Base-by-base conservation (phyloP, 2,113 vertebrate genomes). In the Stigmatopora argus region DNA sequence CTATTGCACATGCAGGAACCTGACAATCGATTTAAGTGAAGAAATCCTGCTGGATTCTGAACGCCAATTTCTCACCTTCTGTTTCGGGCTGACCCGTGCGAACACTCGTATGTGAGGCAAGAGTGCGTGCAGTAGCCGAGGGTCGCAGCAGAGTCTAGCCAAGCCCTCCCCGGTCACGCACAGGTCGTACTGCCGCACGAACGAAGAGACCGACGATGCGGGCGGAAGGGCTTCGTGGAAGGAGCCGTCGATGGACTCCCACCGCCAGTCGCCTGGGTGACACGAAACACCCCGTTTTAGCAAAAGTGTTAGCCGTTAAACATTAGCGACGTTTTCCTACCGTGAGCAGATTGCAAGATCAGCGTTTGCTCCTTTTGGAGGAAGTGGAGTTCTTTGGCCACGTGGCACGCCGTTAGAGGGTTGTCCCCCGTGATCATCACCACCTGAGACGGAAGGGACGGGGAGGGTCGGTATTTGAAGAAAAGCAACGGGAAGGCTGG, bases 391-490 rank as follows among this genome's bases (percentile, higher is more conserved):
- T 99, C 96, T 77, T 90, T 90, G 3, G 96, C 96, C 55, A 99
- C 96, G 0, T 99, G 96, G 80, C 96, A 99, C 0, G 96, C 96
- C 0, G 96, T 99, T 21, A 98, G 90, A 0, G 96, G 94, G 73
- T 94, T 98, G 85, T 99, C 96, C 0, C 96, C 96, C 0, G 96
- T 99, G 81, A 99, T 98, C 96, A 99, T 99, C 73, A 97, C 94
- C 76, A 99, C 94, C 96, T 98, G 86, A 15, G 47, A 51, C 11
- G 65, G 62, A 60, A 26, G 2, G 21, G 1, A 62, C 17, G 62
- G 19, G 4, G 19, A 62, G 51, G 12, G 64, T 26, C 7, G 0
- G 48, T 69, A 19, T 49, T 48, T 13, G 14, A 56, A 41, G 55
- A 71, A 71, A 51, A 10, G 10, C 57, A 41, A n/a, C 10, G 38